These are phyloP conservation scores for Dicranocentrus wangi DNA, from an alignment of 2,888 invertebrate species.

Conservation along the genomic window DNA sequence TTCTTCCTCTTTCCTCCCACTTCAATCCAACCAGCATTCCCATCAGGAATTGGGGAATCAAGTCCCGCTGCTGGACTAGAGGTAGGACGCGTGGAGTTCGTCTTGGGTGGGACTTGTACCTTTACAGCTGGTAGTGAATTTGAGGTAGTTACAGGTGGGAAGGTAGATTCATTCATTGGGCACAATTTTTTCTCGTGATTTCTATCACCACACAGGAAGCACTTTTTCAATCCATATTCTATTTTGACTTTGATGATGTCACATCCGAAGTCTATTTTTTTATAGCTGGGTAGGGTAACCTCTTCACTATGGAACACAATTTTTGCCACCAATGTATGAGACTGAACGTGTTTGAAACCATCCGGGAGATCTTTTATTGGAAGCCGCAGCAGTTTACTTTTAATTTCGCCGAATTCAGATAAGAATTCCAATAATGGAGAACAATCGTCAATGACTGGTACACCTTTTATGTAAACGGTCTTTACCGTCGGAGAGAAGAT, in stretches of 20 bases:
- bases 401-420: too few species aligned
- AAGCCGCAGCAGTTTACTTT: too few species aligned
- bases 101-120: background rate
- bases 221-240: background rate
- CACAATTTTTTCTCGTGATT: background rate
- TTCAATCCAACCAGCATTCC: background rate
- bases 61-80: background rate
- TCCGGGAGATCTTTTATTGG: too few species aligned
- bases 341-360: too few species aligned
- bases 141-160: background rate
- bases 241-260: conserved; percentile 6
- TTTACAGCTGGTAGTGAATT: background rate
- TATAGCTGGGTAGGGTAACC: background rate
- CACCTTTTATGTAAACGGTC: too few species aligned
- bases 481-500: too few species aligned
- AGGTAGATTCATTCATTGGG: background rate
- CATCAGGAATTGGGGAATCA: background rate
- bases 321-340: too few species aligned
- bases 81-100: too few species aligned
- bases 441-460: too few species aligned
- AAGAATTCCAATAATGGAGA: too few species aligned
- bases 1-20: background rate
- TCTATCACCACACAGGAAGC: background rate
- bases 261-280: background rate
- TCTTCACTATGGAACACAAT: too few species aligned